Evolutionary conservation across 2,888 invertebrate species (phyloP).

Genomic region (Lasioglossum malachurum): DNA sequence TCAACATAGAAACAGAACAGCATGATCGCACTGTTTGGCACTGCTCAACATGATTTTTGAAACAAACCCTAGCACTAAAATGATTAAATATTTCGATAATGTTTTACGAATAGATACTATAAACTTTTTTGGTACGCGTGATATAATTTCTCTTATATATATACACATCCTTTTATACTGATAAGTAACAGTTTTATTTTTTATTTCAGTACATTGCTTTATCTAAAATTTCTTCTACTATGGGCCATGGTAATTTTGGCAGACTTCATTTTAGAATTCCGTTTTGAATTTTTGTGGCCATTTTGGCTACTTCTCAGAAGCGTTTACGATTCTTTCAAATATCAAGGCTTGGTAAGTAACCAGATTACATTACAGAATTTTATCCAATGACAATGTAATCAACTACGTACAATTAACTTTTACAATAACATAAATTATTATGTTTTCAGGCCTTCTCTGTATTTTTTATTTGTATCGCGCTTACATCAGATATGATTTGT

Average conservation of each 20-base stretch:
- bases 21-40: not conserved
- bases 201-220: slow-evolving; percentile 94
- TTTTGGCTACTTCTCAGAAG: slow-evolving; percentile 98
- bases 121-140: not conserved
- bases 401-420: not conserved
- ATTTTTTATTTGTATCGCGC: slow-evolving; percentile 98
- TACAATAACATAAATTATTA: slow-evolving; percentile 31
- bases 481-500: slow-evolving; percentile 99
- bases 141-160: not conserved
- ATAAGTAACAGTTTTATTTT: slow-evolving; percentile 14
- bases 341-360: slow-evolving; percentile 96
- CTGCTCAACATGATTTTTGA: too few relatives aligned
- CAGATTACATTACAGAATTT: not conserved
- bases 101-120: not conserved
- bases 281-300: slow-evolving; percentile 99
- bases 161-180: not conserved
- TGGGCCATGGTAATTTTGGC: slow-evolving; percentile 98
- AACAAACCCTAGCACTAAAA: too few relatives aligned
- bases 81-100: not conserved
- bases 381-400: not conserved
- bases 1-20: too few relatives aligned
- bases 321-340: slow-evolving; percentile 98
- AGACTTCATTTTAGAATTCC: slow-evolving; percentile 98
- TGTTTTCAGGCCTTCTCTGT: slow-evolving; percentile 96
- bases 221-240: slow-evolving; percentile 97